These are phyloP conservation scores for Aporophyla nigra DNA, from an alignment of 2,888 invertebrate genomes.

Conservation along the genomic window DNA sequence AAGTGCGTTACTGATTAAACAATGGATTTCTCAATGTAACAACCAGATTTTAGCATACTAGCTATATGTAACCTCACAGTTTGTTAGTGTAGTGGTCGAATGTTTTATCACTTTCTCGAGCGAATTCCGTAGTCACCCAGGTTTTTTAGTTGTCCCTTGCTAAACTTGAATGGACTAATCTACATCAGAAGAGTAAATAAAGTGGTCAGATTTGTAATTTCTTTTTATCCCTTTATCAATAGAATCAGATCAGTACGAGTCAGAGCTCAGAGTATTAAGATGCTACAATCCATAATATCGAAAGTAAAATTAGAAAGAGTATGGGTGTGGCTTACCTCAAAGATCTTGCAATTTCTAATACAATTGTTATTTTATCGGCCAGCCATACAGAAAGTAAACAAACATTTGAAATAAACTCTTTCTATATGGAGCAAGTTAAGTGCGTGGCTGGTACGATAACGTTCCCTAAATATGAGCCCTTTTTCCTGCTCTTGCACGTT, in stretches of 20 bases:
- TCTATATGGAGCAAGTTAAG: constrained; percentile 44
- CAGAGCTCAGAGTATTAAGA: neutral
- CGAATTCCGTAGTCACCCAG: neutral
- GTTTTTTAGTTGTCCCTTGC: neutral
- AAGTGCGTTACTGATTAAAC: neutral
- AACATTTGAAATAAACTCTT: constrained; percentile 44
- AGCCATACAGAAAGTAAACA: constrained; percentile 12
- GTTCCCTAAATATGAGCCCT: constrained; percentile 79
- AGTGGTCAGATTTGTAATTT: neutral
- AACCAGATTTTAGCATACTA: neutral
- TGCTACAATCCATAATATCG: neutral
- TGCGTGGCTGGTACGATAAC: constrained; percentile 69
- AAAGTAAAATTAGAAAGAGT: neutral
- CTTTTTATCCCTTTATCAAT: neutral
- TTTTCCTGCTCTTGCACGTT: constrained; percentile 81
- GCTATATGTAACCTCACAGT: neutral
- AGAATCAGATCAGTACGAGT: neutral
- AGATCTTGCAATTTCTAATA: neutral
- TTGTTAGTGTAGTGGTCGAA: too few relatives aligned
- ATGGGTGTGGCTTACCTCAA: neutral
- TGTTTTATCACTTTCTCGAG: neutral
- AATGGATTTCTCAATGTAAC: neutral
- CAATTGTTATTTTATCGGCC: neutral
- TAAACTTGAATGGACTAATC: neutral
- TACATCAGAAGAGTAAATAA: neutral